A percentile compares a stretch with the other conserved stretches of the same genome.
Evolutionary conservation across 1,140 invertebrate species (phyloP).

Genomic region (Heliconius eleuchia): DNA sequence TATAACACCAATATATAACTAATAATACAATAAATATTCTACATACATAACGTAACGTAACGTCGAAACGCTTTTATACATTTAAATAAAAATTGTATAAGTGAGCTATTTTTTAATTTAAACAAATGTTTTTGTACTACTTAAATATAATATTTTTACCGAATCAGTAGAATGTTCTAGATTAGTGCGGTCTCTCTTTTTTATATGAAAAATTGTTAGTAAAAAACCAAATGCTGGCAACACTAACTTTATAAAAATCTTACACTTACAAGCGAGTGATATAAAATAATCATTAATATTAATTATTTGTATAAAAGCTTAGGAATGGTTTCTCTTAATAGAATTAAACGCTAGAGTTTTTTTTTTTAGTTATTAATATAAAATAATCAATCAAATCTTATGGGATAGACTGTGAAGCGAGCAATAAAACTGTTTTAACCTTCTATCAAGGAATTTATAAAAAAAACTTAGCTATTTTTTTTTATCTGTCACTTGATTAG

Average conservation of each 20-base stretch:
- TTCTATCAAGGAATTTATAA: not conserved
- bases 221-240: not conserved
- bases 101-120: constrained; percentile 4
- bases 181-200: constrained; percentile 6
- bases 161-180: constrained; percentile 5
- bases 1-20: constrained; percentile 18
- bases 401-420: not conserved
- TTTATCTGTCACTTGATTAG: not conserved
- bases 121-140: constrained; percentile 6
- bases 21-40: not conserved
- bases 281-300: not conserved
- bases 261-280: constrained; percentile 1
- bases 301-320: not conserved
- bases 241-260: not conserved
- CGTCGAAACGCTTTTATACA: not conserved
- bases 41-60: not conserved
- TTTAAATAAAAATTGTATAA: not conserved
- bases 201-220: not conserved
- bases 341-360: constrained; percentile 4
- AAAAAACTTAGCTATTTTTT: not conserved
- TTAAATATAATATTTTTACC: constrained; percentile 9
- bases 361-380: not conserved
- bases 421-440: not conserved
- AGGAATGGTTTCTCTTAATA: not conserved
- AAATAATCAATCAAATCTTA: not conserved